Evolutionary conservation across 2,888 invertebrate species (phyloP).

Genomic region (Plebejus anna): DNA sequence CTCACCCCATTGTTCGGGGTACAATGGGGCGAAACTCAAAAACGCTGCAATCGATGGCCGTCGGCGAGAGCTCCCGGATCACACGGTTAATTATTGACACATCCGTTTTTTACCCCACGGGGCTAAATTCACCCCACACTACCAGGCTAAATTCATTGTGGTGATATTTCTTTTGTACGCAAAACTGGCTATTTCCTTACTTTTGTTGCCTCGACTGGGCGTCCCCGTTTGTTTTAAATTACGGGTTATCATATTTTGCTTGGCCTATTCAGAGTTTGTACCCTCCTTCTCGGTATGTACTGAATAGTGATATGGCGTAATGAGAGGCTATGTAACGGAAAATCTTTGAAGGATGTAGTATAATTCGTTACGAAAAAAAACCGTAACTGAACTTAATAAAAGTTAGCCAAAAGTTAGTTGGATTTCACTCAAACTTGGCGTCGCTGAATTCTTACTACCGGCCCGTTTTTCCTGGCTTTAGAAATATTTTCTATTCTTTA

Average conservation of each 20-base stretch:
- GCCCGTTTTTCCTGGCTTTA: not conserved
- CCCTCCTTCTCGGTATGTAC: not conserved
- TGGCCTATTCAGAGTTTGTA: not conserved
- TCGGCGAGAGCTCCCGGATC: constrained; percentile 65
- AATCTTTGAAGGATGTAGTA: not conserved
- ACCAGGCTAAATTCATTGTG: constrained; percentile 58
- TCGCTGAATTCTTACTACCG: not conserved
- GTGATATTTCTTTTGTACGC: constrained; percentile 59
- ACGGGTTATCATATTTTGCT: constrained; percentile 52
- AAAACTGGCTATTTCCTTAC: constrained; percentile 69
- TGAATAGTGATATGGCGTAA: not conserved
- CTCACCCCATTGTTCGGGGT: constrained; percentile 59
- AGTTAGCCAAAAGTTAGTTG: not conserved
- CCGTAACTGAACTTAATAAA: not conserved
- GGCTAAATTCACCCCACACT: constrained; percentile 45
- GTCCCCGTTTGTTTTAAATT: constrained; percentile 54
- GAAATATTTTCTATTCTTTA: not conserved
- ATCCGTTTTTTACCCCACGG: constrained; percentile 65
- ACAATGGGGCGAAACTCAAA: constrained; percentile 61
- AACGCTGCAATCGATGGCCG: constrained; percentile 67
- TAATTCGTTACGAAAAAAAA: not conserved
- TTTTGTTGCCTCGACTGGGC: constrained; percentile 50
- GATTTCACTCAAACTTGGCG: not conserved
- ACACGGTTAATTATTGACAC: constrained; percentile 78
- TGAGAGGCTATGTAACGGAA: not conserved